phyloP scores from a whole-genome alignment of 2,888 invertebrate species.

The Ophioninae sp. region DNA sequence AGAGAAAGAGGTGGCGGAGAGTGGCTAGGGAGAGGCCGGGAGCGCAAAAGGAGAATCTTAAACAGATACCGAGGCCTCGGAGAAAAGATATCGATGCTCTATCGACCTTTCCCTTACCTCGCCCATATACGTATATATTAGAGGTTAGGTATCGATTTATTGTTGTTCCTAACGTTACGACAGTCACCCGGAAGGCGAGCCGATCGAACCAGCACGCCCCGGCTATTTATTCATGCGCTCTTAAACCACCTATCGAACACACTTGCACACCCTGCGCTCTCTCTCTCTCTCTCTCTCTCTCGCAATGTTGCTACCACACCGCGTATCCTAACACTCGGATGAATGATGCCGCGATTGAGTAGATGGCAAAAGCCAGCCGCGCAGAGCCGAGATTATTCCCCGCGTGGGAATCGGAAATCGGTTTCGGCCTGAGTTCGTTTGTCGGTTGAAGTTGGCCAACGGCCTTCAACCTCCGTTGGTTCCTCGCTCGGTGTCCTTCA shows the following conservation, averaged over 20 bases:
- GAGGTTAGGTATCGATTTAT: constrained; percentile 61
- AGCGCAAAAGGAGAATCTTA: constrained; percentile 36
- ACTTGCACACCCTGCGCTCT: background rate
- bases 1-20: constrained; percentile 29
- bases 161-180: constrained; percentile 65
- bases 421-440: background rate
- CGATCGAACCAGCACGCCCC: constrained; percentile 57
- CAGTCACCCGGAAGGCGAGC: constrained; percentile 67
- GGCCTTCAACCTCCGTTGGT: background rate
- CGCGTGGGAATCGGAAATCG: constrained; percentile 62
- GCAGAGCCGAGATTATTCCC: constrained; percentile 32
- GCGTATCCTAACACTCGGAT: constrained; percentile 53
- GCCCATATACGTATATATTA: constrained; percentile 33
- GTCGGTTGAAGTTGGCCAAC: constrained; percentile 19
- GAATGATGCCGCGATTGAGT: constrained; percentile 59
- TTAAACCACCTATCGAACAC: constrained; percentile 35
- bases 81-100: constrained; percentile 60
- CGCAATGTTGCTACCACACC: constrained; percentile 22
- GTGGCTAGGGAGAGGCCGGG: constrained; percentile 24
- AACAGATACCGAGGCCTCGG: constrained; percentile 46
- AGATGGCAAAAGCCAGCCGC: constrained; percentile 18
- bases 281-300: constrained; percentile 11
- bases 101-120: constrained; percentile 57
- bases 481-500: background rate
- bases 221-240: constrained; percentile 61